phyloP scores from a whole-genome alignment of 2,797 vertebrate species.

The Hippocampus kuda region DNA sequence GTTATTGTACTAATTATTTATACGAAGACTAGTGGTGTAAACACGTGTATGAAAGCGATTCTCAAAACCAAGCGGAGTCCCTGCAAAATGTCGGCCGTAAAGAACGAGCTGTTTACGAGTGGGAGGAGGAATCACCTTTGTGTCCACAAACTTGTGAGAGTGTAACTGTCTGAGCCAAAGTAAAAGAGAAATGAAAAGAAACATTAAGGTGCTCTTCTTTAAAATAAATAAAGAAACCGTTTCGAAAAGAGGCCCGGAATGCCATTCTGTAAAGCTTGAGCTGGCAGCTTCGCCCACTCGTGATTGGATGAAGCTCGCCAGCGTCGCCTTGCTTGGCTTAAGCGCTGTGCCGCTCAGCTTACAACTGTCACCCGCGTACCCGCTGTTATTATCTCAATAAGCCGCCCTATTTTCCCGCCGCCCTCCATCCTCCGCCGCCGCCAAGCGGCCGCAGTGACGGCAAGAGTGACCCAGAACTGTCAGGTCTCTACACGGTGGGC shows the following conservation, averaged over 20 bases:
- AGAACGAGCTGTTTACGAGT: conserved; percentile 25
- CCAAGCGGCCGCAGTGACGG: conserved; percentile 41
- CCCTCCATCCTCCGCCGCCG: conserved; percentile 54
- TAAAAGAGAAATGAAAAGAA: conserved; percentile 54
- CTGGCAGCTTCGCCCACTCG: conserved; percentile 58
- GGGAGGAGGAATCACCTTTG: conserved; percentile 50
- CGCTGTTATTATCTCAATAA: conserved; percentile 74
- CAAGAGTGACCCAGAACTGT: conserved; percentile 75
- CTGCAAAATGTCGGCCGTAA: neutral
- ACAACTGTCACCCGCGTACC: conserved; percentile 68
- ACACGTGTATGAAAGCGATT: conserved; percentile 8
- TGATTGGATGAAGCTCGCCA: conserved; percentile 50
- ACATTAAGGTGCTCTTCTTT: conserved; percentile 53
- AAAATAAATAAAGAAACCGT: conserved; percentile 21
- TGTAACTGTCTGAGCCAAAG: conserved; percentile 46
- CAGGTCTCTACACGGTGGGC: conserved; percentile 63
- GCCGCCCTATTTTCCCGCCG: conserved; percentile 65
- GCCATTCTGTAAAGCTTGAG: conserved; percentile 51
- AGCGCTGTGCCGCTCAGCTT: conserved; percentile 61
- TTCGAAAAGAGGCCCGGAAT: conserved; percentile 39
- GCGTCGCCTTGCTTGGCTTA: conserved; percentile 58
- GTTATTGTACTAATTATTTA: neutral
- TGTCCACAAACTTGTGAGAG: conserved; percentile 37
- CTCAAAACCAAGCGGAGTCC: neutral
- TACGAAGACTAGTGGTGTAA: neutral